Evolutionary conservation across 2,113 vertebrate species (phyloP).

Genomic region (Cynoglossus semilaevis): DNA sequence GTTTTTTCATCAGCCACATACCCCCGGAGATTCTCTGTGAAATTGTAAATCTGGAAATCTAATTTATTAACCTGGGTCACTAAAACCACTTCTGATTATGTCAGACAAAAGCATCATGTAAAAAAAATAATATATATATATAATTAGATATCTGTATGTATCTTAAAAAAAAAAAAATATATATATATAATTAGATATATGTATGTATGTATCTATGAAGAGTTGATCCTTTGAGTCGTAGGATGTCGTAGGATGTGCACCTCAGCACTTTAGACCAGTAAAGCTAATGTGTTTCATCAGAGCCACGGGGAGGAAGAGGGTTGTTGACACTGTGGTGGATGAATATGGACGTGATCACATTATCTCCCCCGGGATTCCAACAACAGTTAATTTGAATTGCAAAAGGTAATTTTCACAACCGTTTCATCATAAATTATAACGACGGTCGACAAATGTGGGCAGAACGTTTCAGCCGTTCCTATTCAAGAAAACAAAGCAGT

Average conservation of each 20-base stretch:
- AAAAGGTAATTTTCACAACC: conserved; percentile 52
- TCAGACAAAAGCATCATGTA: background rate
- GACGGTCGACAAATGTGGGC: conserved; percentile 11
- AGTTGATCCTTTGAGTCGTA: conserved; percentile 8
- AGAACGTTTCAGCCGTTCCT: conserved; percentile 7
- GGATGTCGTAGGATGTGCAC: conserved; percentile 3
- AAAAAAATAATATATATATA: background rate
- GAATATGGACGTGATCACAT: conserved; percentile 61
- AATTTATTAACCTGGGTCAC: conserved; percentile 2
- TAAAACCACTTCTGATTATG: background rate
- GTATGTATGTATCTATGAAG: background rate
- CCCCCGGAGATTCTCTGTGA: background rate
- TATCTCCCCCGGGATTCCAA: conserved; percentile 50
- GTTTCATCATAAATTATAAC: conserved; percentile 40
- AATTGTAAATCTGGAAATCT: background rate
- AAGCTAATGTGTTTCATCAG: conserved; percentile 37
- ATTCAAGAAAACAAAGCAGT: background rate
- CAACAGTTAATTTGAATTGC: conserved; percentile 58
- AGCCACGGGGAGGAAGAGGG: conserved; percentile 34
- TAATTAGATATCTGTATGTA: background rate
- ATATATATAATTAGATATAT: background rate
- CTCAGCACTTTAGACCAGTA: conserved; percentile 7
- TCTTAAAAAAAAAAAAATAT: background rate
- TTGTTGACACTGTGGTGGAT: conserved; percentile 45
- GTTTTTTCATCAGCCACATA: background rate